Base-by-base conservation (phyloP, 1,140 invertebrate genomes). In the Nylanderia fulva region DNA sequence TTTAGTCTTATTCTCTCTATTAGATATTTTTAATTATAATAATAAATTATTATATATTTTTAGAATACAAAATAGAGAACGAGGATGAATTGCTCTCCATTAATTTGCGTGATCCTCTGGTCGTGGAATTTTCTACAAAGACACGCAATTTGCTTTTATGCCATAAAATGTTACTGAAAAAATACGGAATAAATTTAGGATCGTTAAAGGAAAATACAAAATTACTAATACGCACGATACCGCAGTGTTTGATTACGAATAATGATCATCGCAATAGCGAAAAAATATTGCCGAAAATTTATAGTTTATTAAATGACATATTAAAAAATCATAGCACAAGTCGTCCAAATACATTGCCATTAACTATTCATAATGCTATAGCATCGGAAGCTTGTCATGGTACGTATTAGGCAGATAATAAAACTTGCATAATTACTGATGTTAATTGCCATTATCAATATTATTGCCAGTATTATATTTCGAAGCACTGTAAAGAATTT, bases 311-410 rank as follows among this genome's bases (percentile, higher is more conserved):
- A 15, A 54, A 86, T 2, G 94, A 95, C 90, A 82, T 95, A 52
- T 33, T 88, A 39, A 87, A 93, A 39, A 91, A 88, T 71, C 74
- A 92, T 15, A 90, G 60, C 39, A 72, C 85, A 15, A 86, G 52
- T 79, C 39, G 60, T 54, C 80, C 89, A 2, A 85, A 77, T 33
- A 76, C 91, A 88, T 85, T 95, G 36, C 94, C 94, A 15, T 66
- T 87, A 63, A 90, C 92, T 8, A 94, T 95, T 74, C 92, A 94
- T 84, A 91, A 93, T 64, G 93, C 92, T 6, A 92, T 95, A 52
- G 93, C 94, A 39, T 92, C 91, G 7, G 93, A 95, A 88, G 94
- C 94, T 61, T 95, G 94, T 87, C 93, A 91, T 69, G 94, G 94
- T 95, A 93, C 54, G 66, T 33, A 61, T 42, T 45, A 1, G 0